Percentiles rank a stretch among this genome's conserved stretches.
Evolutionary conservation across 1,140 invertebrate species (phyloP).

Genomic region (Cherax destructor): DNA sequence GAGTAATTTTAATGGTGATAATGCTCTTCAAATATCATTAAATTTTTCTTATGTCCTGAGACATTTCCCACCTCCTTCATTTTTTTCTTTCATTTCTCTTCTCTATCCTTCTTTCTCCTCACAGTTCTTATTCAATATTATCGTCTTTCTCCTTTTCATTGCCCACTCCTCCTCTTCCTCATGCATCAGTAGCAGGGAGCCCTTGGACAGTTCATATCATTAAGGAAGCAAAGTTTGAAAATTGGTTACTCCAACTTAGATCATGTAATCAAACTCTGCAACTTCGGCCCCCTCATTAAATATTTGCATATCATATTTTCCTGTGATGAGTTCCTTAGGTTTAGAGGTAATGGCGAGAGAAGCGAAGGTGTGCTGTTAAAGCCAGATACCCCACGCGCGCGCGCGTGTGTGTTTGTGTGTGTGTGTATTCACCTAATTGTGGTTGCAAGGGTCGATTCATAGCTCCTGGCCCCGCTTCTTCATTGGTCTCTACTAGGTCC

Average conservation of each 20-base stretch:
- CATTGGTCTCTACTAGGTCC: no score
- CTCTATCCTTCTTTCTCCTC: not conserved
- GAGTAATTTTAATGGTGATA: no score
- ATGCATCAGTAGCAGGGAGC: not conserved
- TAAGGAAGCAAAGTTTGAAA: slow-evolving; percentile 18
- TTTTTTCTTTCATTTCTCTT: not conserved
- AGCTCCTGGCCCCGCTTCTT: no score
- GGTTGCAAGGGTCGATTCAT: no score
- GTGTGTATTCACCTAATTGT: no score
- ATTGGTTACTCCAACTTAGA: slow-evolving; percentile 24
- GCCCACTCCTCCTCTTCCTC: no score
- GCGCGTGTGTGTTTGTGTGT: no score
- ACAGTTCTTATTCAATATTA: not conserved
- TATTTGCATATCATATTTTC: slow-evolving; percentile 52
- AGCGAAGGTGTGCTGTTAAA: not conserved
- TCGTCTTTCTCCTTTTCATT: not conserved
- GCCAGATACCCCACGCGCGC: not conserved
- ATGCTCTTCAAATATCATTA: no score
- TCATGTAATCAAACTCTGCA: slow-evolving; percentile 44
- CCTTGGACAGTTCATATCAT: slow-evolving; percentile 34
- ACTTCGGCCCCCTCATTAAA: slow-evolving; percentile 36
- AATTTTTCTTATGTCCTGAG: not conserved
- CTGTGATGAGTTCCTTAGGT: slow-evolving; percentile 47
- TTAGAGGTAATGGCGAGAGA: slow-evolving; percentile 29
- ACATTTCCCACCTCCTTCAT: not conserved